Evolutionary conservation across 2,113 vertebrate species (phyloP).

Genomic region (Gymnarchus niloticus): DNA sequence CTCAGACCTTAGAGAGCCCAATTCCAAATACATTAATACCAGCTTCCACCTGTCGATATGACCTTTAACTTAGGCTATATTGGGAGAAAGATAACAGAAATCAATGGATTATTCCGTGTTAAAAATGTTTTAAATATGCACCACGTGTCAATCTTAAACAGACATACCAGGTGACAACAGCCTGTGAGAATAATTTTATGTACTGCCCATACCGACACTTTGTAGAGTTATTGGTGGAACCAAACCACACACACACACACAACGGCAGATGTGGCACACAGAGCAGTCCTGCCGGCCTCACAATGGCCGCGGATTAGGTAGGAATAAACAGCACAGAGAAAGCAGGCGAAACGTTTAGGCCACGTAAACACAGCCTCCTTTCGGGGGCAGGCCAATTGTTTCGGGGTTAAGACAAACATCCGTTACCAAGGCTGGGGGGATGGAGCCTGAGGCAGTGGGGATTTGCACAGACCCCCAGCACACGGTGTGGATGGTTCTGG

Average conservation of each 20-base stretch:
- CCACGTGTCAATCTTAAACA: neutral
- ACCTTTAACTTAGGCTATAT: neutral
- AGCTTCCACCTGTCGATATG: neutral
- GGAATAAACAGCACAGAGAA: conserved; percentile 41
- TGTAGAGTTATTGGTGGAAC: no score
- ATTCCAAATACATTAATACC: no score
- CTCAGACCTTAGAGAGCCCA: no score
- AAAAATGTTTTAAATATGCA: neutral
- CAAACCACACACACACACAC: neutral
- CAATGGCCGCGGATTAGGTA: conserved; percentile 53
- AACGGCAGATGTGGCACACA: conserved; percentile 79
- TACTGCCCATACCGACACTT: neutral
- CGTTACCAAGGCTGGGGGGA: conserved; percentile 38
- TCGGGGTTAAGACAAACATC: conserved; percentile 59
- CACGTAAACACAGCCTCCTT: conserved; percentile 49
- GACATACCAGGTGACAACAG: neutral
- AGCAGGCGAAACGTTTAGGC: conserved; percentile 52
- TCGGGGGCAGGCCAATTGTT: conserved; percentile 51
- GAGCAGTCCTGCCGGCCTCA: conserved; percentile 55
- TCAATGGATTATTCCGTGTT: neutral
- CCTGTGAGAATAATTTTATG: neutral
- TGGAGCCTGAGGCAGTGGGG: conserved; percentile 42
- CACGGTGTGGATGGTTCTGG: conserved; percentile 25
- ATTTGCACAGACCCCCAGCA: conserved; percentile 14
- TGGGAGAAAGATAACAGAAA: neutral